phyloP scores from a whole-genome alignment of 1,140 invertebrate species.

The Drosophila parabipectinata region DNA sequence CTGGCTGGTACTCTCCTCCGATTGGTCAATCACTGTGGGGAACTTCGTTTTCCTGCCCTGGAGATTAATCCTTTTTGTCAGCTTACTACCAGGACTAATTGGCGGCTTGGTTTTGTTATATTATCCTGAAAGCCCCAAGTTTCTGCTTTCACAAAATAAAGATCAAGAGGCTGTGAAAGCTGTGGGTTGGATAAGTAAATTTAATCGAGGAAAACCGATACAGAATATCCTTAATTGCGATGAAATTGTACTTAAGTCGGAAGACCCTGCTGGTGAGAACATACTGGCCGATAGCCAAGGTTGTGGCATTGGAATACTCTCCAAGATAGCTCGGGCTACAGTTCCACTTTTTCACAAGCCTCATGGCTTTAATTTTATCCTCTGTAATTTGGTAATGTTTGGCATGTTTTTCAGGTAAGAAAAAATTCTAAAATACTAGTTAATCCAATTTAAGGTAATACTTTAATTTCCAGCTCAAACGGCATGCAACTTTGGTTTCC shows the following conservation, averaged over 20 bases:
- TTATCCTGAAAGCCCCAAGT: conserved; percentile 89
- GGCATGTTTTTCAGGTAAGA: conserved; percentile 80
- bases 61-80: conserved; percentile 87
- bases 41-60: conserved; percentile 85
- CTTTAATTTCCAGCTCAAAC: conserved; percentile 53
- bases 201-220: conserved; percentile 84
- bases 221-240: conserved; percentile 42
- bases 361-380: conserved; percentile 71
- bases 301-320: conserved; percentile 62
- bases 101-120: conserved; percentile 85
- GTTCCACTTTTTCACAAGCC: conserved; percentile 78
- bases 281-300: conserved; percentile 44
- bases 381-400: conserved; percentile 72
- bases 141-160: conserved; percentile 85
- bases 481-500: conserved; percentile 84
- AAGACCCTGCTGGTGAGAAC: conserved; percentile 52
- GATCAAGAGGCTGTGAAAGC: conserved; percentile 85
- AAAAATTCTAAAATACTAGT: neutral
- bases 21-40: conserved; percentile 60
- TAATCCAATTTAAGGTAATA: neutral
- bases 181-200: conserved; percentile 84
- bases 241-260: conserved; percentile 54
- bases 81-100: conserved; percentile 86
- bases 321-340: conserved; percentile 72
- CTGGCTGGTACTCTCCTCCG: conserved; percentile 62